Conservation (phyloP, 1,140 invertebrate species). For the Gyrodactylus salaris region DNA sequence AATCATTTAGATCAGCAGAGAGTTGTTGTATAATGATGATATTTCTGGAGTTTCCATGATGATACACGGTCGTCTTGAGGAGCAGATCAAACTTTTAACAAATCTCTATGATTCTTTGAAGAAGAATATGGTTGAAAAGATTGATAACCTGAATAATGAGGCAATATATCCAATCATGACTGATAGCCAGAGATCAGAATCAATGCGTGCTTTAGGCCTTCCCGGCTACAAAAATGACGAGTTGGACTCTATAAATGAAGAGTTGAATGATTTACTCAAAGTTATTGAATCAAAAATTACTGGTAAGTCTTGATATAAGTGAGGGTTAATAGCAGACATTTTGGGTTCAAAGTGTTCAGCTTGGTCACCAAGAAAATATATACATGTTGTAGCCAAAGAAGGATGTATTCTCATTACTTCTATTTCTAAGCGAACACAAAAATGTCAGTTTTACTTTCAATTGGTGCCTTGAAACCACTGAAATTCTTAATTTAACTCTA, state of each 20-base stretch:
- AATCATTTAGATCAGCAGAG: neutral
- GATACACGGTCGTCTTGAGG: neutral
- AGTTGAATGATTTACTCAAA: neutral
- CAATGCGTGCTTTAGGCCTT: neutral
- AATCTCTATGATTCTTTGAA: neutral
- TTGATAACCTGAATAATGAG: neutral
- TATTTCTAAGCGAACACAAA: no score
- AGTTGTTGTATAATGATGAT: neutral
- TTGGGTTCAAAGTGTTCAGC: no score
- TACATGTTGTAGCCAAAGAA: no score
- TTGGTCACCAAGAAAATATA: no score
- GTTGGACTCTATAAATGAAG: neutral
- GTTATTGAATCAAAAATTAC: neutral
- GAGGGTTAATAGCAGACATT: no score
- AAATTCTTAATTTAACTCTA: no score
- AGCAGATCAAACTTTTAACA: neutral
- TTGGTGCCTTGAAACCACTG: no score
- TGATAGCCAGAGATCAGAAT: neutral
- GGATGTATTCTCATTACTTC: no score
- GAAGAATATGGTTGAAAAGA: neutral
- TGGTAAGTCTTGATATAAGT: neutral
- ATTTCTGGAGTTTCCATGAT: neutral
- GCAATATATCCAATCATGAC: neutral
- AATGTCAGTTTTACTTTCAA: no score
- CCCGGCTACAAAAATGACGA: neutral